Evolutionary conservation across 1,140 invertebrate species (phyloP).

Genomic region (Caenorhabditis tropicalis): DNA sequence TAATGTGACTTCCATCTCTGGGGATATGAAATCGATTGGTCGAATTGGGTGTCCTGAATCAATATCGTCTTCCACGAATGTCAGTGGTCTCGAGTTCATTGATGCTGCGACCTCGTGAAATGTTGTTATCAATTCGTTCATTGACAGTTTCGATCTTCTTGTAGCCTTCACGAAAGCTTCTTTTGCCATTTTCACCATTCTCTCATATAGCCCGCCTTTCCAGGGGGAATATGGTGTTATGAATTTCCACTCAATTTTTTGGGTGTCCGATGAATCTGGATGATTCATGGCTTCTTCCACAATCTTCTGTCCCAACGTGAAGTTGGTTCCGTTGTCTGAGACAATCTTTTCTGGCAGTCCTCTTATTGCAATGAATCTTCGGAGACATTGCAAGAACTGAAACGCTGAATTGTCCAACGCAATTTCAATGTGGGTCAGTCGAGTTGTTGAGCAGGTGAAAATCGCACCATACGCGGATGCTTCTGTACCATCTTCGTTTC

Average conservation of each 20-base stretch:
- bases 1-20: too few species aligned
- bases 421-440: conserved; percentile 28
- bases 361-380: conserved; percentile 11
- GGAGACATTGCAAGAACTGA: neutral
- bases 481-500: neutral
- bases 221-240: neutral
- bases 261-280: neutral
- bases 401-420: neutral
- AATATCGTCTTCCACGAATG: neutral
- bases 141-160: neutral
- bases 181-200: neutral
- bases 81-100: neutral
- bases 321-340: conserved; percentile 45
- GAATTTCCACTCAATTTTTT: neutral
- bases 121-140: neutral
- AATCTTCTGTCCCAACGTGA: neutral
- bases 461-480: conserved; percentile 2
- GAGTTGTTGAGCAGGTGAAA: neutral
- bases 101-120: neutral
- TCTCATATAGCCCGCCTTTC: neutral
- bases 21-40: neutral
- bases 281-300: neutral
- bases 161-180: neutral
- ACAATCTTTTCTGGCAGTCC: neutral
- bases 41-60: neutral